Percentiles rank a stretch among this genome's conserved stretches.
phyloP scores from a whole-genome alignment of 2,888 invertebrate genomes.

The Oscheius onirici region DNA sequence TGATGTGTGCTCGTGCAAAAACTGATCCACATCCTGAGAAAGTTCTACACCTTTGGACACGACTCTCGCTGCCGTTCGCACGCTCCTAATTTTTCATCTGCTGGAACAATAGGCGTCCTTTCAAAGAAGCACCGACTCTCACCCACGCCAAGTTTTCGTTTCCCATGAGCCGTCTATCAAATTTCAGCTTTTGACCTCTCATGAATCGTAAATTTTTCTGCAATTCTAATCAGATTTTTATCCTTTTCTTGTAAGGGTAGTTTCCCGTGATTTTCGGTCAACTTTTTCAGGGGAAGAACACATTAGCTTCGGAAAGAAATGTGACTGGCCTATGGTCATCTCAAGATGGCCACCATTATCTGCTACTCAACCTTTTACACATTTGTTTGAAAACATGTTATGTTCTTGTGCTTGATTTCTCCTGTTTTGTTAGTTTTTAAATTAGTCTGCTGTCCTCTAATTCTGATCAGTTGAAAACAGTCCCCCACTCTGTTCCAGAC shows the following conservation, averaged over 20 bases:
- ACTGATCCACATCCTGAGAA: not conserved
- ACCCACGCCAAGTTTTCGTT: constrained; percentile 8
- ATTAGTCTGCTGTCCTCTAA: too few relatives aligned
- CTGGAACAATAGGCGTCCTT: constrained; percentile 10
- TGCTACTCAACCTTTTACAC: not conserved
- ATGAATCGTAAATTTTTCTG: not conserved
- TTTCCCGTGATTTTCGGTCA: not conserved
- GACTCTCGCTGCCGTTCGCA: constrained; percentile 1
- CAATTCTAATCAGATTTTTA: not conserved
- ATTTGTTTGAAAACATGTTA: not conserved
- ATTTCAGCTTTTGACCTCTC: not conserved
- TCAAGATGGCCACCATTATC: too few relatives aligned
- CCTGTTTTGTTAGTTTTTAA: too few relatives aligned
- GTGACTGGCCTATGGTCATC: too few relatives aligned
- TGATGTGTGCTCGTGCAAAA: too few relatives aligned
- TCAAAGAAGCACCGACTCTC: not conserved
- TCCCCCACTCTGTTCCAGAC: too few relatives aligned
- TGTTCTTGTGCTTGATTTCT: too few relatives aligned
- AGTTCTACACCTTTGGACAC: not conserved
- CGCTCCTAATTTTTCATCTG: constrained; percentile 28
- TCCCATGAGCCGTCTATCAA: not conserved
- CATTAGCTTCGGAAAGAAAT: too few relatives aligned
- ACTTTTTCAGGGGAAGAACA: not conserved
- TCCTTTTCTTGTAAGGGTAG: too few relatives aligned
- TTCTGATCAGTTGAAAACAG: too few relatives aligned